Conservation (phyloP, 2,888 invertebrate species). For the Eristalis intricaria region DNA sequence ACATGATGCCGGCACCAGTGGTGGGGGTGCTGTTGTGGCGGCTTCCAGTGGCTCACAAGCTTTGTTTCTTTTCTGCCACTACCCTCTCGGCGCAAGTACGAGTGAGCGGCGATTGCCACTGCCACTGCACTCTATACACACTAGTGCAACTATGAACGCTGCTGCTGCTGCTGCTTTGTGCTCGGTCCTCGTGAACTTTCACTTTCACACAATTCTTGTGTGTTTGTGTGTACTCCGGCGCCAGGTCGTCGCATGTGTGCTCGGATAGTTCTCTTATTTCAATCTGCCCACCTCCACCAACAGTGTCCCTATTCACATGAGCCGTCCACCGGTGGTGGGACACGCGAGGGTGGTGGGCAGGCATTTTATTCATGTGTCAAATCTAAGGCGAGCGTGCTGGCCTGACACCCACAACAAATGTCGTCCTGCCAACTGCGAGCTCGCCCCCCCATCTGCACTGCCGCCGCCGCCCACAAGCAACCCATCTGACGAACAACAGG, state of each 20-base stretch:
- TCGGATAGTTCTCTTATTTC: conserved; percentile 47
- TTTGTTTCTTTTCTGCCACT: conserved; percentile 68
- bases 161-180: conserved; percentile 33
- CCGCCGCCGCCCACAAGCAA: not conserved
- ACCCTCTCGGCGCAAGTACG: conserved; percentile 20
- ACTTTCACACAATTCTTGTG: conserved; percentile 45
- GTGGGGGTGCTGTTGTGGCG: conserved; percentile 4
- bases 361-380: conserved; percentile 57
- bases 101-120: not conserved
- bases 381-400: conserved; percentile 60
- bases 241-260: conserved; percentile 49
- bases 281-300: not conserved
- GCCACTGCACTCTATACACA: conserved; percentile 11
- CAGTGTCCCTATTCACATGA: not conserved
- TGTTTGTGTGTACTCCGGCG: conserved; percentile 3
- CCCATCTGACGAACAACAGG: conserved; percentile 64
- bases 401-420: conserved; percentile 62
- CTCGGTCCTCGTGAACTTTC: conserved; percentile 62
- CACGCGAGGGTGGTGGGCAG: conserved; percentile 39
- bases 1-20: conserved; percentile 34
- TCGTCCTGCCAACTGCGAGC: conserved; percentile 30
- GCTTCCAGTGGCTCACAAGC: conserved; percentile 52
- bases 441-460: too few relatives aligned
- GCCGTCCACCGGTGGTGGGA: not conserved
- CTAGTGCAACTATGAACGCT: conserved; percentile 61